Base-by-base conservation (phyloP, 64 coral and sea anemone genomes). In the Porites lutea region DNA sequence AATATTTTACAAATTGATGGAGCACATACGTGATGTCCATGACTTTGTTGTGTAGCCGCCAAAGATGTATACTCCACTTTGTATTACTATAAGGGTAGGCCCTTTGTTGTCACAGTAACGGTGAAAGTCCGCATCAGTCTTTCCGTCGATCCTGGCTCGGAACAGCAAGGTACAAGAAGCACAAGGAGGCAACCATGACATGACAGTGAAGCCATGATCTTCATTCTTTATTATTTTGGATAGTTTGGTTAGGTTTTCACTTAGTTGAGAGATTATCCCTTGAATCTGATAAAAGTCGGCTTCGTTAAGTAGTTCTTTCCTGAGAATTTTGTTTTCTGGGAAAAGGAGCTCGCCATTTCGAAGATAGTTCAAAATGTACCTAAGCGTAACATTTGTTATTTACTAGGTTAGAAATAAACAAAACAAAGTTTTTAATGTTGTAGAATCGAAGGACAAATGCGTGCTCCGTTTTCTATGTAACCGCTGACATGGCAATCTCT, bases 51-150 rank as follows among this genome's bases (percentile, higher is more conserved):
- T 90, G 68, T 71, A 90, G 2, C 89, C 89, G n/a, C 77, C 77
- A 46, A 52, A 81, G 66, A 82, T 48, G 48, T 79, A 66, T 16
- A 45, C 78, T 53, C 12, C 67, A 71, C 76, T 90, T 72, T 59
- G 71, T 11, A 82, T 44, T 1, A 83, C 43, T 6, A 90, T 59
- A 13, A 86, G 22, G 23, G 85, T 89, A 19, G 68, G 62, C 43
- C 79, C 88, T 72, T 92, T 84, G 12, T 88, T 70, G 15, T 92
- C 89, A 84, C 94, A 96, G 19, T 60, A 47, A 8, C 77, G 71
- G 51, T 96, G 94, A 67, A 96, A 96, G 66, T 88, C 61, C 0
- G 55, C 27, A 23, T 77, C 19, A 8, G 20, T 65, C 59, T 57
- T 82, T 21, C 89, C 94, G 61, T 96, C 82, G 13, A 8, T 48